Conservation (phyloP, 2,113 vertebrate species). For the Sisor rabdophorus region DNA sequence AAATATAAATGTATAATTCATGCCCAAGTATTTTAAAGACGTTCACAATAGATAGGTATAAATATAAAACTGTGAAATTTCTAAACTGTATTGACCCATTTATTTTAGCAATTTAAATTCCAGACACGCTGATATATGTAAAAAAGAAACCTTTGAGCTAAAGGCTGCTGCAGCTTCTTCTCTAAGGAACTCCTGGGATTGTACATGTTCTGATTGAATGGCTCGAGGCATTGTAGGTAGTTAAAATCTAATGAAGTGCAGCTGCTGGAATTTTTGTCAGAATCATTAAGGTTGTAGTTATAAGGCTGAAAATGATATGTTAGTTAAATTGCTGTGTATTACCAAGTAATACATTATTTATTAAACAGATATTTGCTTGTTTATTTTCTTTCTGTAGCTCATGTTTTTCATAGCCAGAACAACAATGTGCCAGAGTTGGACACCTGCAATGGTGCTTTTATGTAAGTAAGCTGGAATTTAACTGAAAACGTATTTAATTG, state of each 20-base stretch:
- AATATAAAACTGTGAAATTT: neutral
- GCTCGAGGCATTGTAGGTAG: slow-evolving; percentile 9
- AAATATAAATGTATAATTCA: neutral
- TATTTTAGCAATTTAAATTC: slow-evolving; percentile 2
- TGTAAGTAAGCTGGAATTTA: slow-evolving; percentile 42
- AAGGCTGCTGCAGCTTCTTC: slow-evolving; percentile 14
- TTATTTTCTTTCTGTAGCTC: neutral
- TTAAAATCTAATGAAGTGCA: neutral
- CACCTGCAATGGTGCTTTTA: slow-evolving; percentile 27
- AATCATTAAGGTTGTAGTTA: neutral
- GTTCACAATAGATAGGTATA: neutral
- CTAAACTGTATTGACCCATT: slow-evolving; percentile 9
- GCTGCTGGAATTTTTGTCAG: neutral
- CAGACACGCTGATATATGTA: neutral
- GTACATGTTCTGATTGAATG: slow-evolving; percentile 18
- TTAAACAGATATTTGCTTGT: neutral
- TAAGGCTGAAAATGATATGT: neutral
- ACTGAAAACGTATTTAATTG: slow-evolving; percentile 28
- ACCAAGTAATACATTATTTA: neutral
- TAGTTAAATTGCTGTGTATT: neutral
- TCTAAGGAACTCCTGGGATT: neutral
- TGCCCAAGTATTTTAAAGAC: neutral
- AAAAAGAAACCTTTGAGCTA: slow-evolving; percentile 2
- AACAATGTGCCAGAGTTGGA: slow-evolving; percentile 12
- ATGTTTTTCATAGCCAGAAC: slow-evolving; percentile 6